These are phyloP conservation scores for Perizoma affinitatum DNA, from an alignment of 2,888 invertebrate genomes.

Conservation along the genomic window DNA sequence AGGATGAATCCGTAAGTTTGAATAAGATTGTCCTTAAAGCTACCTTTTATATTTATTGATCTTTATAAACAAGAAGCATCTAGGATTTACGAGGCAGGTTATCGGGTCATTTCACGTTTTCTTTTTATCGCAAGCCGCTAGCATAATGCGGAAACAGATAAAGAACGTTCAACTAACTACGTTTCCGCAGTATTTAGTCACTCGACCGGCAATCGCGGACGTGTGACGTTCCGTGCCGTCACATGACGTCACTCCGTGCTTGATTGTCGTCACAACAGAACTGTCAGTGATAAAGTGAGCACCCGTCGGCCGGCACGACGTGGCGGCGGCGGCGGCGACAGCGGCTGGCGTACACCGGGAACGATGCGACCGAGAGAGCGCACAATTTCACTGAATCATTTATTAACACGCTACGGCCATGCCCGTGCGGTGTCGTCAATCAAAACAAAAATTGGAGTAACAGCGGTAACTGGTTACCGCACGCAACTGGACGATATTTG, in stretches of 20 bases:
- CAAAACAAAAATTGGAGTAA: constrained; percentile 42
- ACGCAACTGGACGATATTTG: constrained; percentile 38
- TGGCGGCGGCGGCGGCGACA: constrained; percentile 2
- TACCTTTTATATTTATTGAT: constrained; percentile 39
- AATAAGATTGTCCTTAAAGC: constrained; percentile 40
- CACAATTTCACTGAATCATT: constrained; percentile 50
- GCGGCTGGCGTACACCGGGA: constrained; percentile 14
- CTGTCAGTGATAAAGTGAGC: constrained; percentile 37
- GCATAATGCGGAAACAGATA: constrained; percentile 21
- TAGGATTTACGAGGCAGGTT: neutral
- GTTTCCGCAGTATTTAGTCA: constrained; percentile 32
- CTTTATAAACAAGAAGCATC: constrained; percentile 33
- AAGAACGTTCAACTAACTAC: constrained; percentile 22
- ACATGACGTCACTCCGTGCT: constrained; percentile 38
- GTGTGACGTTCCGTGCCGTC: constrained; percentile 39
- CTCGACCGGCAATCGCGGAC: constrained; percentile 20
- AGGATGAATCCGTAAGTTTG: constrained; percentile 42
- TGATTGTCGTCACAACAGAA: constrained; percentile 43
- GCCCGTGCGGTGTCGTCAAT: constrained; percentile 42
- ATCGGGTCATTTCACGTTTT: neutral
- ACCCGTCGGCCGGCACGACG: constrained; percentile 1
- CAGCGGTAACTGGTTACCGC: constrained; percentile 30
- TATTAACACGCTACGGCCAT: constrained; percentile 46
- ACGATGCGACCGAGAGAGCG: constrained; percentile 22
- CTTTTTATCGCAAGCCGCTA: constrained; percentile 1